Conservation (phyloP, 2,113 vertebrate genomes). For the Gasterosteus nipponicus region DNA sequence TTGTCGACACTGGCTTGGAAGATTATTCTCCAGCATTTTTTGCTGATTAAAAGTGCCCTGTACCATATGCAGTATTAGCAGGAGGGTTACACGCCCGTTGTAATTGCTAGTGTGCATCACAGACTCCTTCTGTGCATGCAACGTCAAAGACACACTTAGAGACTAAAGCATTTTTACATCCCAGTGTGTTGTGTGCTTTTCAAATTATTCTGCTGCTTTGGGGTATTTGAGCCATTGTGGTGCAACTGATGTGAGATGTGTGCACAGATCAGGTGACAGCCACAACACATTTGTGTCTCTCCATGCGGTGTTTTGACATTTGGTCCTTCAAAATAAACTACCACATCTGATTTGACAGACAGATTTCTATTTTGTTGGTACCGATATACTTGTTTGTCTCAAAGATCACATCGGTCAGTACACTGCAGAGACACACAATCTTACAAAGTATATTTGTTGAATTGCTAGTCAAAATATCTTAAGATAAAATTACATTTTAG, state of each 20-base stretch:
- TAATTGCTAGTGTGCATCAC: conserved; percentile 58
- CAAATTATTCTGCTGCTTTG: conserved; percentile 39
- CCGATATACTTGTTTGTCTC: background rate
- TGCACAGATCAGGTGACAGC: background rate
- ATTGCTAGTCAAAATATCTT: background rate
- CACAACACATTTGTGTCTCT: background rate
- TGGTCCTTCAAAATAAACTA: background rate
- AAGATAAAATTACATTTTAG: background rate
- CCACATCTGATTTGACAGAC: conserved; percentile 4
- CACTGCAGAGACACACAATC: background rate
- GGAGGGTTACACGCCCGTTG: conserved; percentile 46
- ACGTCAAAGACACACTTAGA: conserved; percentile 44
- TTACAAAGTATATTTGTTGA: background rate
- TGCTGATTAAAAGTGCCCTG: conserved; percentile 75
- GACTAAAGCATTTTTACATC: conserved; percentile 16
- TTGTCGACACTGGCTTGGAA: conserved; percentile 66
- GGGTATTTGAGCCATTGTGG: conserved; percentile 24
- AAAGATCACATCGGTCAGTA: background rate
- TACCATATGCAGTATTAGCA: conserved; percentile 59
- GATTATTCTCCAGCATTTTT: conserved; percentile 70
- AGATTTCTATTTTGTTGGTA: background rate
- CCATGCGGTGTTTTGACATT: background rate
- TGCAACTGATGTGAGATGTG: conserved; percentile 3
- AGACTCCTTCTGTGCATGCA: conserved; percentile 33
- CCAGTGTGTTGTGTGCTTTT: conserved; percentile 11